Percentiles rank a stretch among this genome's conserved stretches.
Evolutionary conservation across 1,140 invertebrate species (phyloP).

Genomic region (Leptinotarsa texana): DNA sequence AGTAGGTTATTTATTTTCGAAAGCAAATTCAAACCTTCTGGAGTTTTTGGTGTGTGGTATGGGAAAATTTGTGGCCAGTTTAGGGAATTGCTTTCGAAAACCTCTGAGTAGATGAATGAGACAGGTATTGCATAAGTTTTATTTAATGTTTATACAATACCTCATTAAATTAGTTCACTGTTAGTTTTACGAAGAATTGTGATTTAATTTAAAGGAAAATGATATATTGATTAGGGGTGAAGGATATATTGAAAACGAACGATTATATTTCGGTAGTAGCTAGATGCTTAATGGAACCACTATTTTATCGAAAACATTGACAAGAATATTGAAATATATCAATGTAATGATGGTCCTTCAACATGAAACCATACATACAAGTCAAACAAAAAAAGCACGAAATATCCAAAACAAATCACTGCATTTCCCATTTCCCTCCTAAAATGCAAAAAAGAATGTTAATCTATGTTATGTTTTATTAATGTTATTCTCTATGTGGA

Average conservation of each 20-base stretch:
- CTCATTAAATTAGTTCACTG: conserved; percentile 25
- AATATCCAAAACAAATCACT: too few species aligned
- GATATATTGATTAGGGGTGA: not conserved
- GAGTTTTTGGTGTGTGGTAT: not conserved
- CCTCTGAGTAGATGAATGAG: not conserved
- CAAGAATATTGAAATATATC: too few species aligned
- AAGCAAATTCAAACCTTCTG: not conserved
- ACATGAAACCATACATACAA: too few species aligned
- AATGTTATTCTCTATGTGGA: conserved; percentile 16
- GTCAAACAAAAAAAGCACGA: too few species aligned
- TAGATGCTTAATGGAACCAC: not conserved
- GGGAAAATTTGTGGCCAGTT: not conserved
- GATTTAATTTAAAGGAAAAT: conserved; percentile 20
- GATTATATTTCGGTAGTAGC: not conserved
- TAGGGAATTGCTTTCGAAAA: conserved; percentile 7
- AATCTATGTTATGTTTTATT: not conserved
- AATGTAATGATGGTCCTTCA: too few species aligned
- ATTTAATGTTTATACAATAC: conserved; percentile 26
- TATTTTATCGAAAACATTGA: too few species aligned
- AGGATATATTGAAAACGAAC: not conserved
- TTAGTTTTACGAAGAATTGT: conserved; percentile 24
- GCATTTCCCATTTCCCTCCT: too few species aligned
- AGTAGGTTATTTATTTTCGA: conserved; percentile 12
- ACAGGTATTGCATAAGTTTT: conserved; percentile 23
- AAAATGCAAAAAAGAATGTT: too few species aligned